Evolutionary conservation across 2,797 vertebrate species (phyloP), one percentile per base, ranked within the genome.

Genomic region (Catamblyrhynchus diadema): DNA sequence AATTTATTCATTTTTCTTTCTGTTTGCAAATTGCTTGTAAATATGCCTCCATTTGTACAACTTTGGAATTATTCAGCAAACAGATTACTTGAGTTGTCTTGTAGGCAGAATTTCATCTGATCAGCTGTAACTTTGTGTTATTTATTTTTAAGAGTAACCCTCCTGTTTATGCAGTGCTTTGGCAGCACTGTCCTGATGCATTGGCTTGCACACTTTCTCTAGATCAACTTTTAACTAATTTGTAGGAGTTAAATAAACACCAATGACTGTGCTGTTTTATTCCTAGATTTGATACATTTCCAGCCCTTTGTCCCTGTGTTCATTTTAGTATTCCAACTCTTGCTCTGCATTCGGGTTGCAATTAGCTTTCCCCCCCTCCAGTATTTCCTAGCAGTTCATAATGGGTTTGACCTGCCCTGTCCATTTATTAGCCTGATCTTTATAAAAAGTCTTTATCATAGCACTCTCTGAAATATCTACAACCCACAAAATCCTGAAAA

Each of bases 1-100:
- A 95, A 83, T 94, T 92, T 79, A 93, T 59, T 91, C 23, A 51
- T 87, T 94, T 91, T 90, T 83, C 62, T 92, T 93, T 92, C 86
- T 77, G 69, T 71, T 73, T 71, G 48, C 48, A 86, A 94, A 94
- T 89, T 17, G 8, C 61, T 88, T 81, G 81, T 74, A 72, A 94
- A 78, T 78, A 80, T 37, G 61, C 53, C 32, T 91, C 8, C 7
- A 70, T 74, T 91, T 94, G 84, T 83, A 70, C 28, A 73, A 62
- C 33, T 92, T 67, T 25, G 57, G 69, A 87, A 81, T 94, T 33
- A 85, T 47, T 88, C 53, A 66, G 25, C 32, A 41, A 19, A 70
- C 42, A 42, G 67, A 74, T 88, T 21, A 48, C 33, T 72, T 25
- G 70, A 71, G 59, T 80, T 84, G 65, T 90, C 90, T 73, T 44